Evolutionary conservation across 2,888 invertebrate species (phyloP), one percentile per base, ranked within the genome.

Genomic region (Lampropteryx suffumata): DNA sequence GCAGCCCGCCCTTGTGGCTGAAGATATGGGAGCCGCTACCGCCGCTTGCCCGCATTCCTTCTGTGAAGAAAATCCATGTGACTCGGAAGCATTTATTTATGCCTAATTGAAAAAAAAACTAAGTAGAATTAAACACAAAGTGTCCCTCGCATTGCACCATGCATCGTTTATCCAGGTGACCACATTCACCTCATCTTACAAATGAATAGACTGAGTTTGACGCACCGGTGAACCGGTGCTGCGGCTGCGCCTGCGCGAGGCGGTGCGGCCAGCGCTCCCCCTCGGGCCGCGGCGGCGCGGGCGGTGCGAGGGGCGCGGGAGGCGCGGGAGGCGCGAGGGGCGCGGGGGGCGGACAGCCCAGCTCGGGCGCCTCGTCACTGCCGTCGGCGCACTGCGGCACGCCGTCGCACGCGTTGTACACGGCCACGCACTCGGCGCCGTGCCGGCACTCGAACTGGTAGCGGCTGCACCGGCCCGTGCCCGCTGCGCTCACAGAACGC

Each of bases 331-430:
- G 53, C 29, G 57, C 50, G 28, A 90, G 80, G 10, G 87, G 74
- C 33, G 90, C 84, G 5, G 85, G 71, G 40, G 87, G 81, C 2
- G 94, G 95, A 74, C 96, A 96, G 54, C 93, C 93, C 57, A 97
- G 91, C 84, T 97, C 97, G 21, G 95, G 93, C 40, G 95, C 96
- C 86, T 98, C 98, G 82, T 98, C 98, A 74, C 97, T 97, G 60
- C 95, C 96, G 88, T 98, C 98, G 1, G 95, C 92, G 82, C 96
- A 97, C 85, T 98, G 97, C 17, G 97, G 94, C 65, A 98, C 96
- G 42, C 97, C 97, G 82, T 98, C 97, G 73, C 98, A 98, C 6
- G 96, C 97, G 84, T 98, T 98, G 87, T 98, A 98, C 66, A 98
- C 92, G 4, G 97, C 98, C 69, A 98, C 97, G 79, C 98, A 98